Conservation (phyloP, 2,797 vertebrate genomes). For the Lemur catta region DNA sequence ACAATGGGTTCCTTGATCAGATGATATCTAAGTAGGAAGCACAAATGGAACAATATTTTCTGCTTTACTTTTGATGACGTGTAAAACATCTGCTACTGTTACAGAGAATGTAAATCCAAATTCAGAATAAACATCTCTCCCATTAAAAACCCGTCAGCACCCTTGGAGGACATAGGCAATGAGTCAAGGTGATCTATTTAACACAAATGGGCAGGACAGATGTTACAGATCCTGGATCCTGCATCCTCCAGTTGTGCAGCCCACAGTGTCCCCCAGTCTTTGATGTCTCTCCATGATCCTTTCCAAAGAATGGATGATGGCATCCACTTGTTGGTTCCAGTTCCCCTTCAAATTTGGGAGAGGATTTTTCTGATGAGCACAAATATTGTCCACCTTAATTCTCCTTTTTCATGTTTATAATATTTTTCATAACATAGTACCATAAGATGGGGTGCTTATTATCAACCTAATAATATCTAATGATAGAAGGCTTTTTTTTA, state of each 20-base stretch:
- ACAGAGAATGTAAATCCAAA: neutral
- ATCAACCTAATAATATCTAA: neutral
- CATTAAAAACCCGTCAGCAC: neutral
- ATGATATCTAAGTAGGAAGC: neutral
- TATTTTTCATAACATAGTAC: neutral
- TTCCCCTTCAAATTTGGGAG: neutral
- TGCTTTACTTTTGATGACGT: neutral
- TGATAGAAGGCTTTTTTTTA: neutral
- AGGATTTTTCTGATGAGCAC: neutral
- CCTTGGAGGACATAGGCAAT: neutral
- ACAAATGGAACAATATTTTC: neutral
- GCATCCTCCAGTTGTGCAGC: fast-evolving
- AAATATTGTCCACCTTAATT: neutral
- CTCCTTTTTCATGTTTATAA: neutral
- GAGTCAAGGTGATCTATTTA: neutral
- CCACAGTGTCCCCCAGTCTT: neutral
- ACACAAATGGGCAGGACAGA: neutral
- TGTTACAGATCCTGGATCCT: neutral
- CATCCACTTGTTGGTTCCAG: neutral
- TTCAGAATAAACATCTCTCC: neutral
- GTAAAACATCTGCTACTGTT: neutral
- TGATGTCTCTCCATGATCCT: too few relatives aligned
- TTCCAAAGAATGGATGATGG: neutral
- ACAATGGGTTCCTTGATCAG: neutral
- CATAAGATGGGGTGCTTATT: neutral